A percentile compares a stretch with the other conserved stretches of the same genome.
Evolutionary conservation across 2,888 invertebrate genomes (phyloP).

Genomic region (Eupeodes latifasciatus): DNA sequence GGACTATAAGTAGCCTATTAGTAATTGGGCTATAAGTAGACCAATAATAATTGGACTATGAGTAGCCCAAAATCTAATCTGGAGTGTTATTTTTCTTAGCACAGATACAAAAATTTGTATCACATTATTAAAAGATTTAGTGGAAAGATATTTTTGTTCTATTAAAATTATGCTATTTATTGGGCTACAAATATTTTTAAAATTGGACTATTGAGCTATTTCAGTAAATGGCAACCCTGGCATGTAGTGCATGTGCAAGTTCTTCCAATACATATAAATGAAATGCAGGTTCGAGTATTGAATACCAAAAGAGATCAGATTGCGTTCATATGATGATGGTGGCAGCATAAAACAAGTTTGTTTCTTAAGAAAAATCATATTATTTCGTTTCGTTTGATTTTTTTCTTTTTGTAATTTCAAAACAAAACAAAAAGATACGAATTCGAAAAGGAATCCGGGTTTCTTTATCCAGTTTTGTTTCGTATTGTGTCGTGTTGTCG

Average conservation of each 20-base stretch:
- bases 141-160: too few relatives aligned
- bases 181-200: too few relatives aligned
- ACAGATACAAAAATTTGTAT: too few relatives aligned
- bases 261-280: slow-evolving; percentile 22
- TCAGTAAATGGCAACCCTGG: too few relatives aligned
- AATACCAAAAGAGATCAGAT: slow-evolving; percentile 60
- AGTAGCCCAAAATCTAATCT: too few relatives aligned
- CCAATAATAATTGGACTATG: too few relatives aligned
- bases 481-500: slow-evolving; percentile 25
- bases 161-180: too few relatives aligned
- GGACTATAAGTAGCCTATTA: too few relatives aligned
- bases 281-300: slow-evolving; percentile 56
- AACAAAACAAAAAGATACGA: slow-evolving; percentile 14
- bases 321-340: slow-evolving; percentile 1
- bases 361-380: slow-evolving; percentile 28
- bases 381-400: background rate
- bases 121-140: too few relatives aligned
- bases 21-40: too few relatives aligned
- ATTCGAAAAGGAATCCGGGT: slow-evolving; percentile 69
- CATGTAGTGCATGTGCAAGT: background rate
- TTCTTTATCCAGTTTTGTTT: slow-evolving; percentile 50
- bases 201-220: too few relatives aligned
- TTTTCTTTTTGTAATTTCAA: slow-evolving; percentile 12
- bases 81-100: too few relatives aligned
- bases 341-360: slow-evolving; percentile 58